Conservation (phyloP, 2,113 vertebrate genomes). For the Orthonyx spaldingii region DNA sequence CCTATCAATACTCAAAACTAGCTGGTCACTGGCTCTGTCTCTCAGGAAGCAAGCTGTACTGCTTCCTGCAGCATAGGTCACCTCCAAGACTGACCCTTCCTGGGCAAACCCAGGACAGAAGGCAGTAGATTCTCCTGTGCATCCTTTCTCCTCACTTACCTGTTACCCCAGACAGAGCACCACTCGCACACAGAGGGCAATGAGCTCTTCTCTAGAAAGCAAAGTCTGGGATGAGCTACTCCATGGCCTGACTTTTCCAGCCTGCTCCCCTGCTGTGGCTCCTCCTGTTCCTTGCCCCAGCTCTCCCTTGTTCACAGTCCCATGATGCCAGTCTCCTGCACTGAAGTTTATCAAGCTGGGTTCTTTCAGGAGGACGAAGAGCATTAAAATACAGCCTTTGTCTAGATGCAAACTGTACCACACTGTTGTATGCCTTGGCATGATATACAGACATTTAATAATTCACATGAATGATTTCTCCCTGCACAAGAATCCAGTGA, state of each 20-base stretch:
- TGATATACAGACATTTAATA: neutral
- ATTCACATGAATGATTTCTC: neutral
- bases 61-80: too few species aligned
- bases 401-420: neutral
- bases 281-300: neutral
- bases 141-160: neutral
- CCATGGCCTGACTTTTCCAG: neutral
- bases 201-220: neutral
- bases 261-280: neutral
- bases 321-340: neutral
- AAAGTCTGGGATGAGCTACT: neutral
- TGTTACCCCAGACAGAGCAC: neutral
- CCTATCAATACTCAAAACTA: too few species aligned
- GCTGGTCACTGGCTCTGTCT: too few species aligned
- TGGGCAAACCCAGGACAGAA: too few species aligned
- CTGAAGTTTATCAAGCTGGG: neutral
- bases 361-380: neutral
- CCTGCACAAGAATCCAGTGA: neutral
- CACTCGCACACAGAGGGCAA: neutral
- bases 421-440: neutral
- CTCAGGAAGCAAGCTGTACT: too few species aligned
- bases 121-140: neutral
- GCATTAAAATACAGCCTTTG: neutral
- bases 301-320: neutral
- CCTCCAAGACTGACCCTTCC: too few species aligned